Conservation (phyloP, 2,113 vertebrate species). For the Pontoporia blainvillei region DNA sequence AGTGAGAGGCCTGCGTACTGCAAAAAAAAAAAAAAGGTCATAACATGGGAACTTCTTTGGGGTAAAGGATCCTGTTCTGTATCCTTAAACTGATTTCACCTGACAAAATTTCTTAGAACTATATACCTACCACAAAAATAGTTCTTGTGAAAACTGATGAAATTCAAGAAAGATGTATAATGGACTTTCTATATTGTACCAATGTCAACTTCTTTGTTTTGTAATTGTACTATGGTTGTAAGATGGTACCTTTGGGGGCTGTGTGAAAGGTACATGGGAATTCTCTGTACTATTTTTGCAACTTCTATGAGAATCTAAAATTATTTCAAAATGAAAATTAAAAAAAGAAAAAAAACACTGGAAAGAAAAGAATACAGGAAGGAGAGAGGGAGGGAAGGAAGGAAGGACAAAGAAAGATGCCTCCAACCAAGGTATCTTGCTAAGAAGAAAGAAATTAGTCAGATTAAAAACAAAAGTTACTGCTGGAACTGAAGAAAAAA, state of each 20-base stretch:
- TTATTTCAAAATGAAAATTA: background rate
- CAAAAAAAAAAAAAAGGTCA: no score
- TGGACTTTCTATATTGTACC: background rate
- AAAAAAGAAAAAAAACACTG: background rate
- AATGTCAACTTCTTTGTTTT: background rate
- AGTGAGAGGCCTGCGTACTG: no score
- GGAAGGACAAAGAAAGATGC: background rate
- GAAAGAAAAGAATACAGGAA: background rate
- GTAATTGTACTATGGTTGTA: background rate
- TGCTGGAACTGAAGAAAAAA: background rate
- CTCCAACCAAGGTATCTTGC: background rate
- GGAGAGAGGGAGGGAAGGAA: background rate
- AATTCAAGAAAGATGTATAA: background rate
- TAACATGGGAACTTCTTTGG: background rate
- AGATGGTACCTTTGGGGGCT: background rate
- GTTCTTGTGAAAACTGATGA: background rate
- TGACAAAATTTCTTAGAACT: background rate
- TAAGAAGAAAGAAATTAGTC: no score
- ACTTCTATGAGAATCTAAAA: background rate
- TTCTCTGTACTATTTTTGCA: background rate
- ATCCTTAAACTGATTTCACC: background rate
- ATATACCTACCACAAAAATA: background rate
- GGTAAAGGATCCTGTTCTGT: background rate
- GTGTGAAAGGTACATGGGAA: background rate
- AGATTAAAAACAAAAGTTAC: no score